A percentile compares a stretch with the other conserved stretches of the same genome.
Conservation (phyloP, 2,113 vertebrate genomes). For the Prietella phreatophila region DNA sequence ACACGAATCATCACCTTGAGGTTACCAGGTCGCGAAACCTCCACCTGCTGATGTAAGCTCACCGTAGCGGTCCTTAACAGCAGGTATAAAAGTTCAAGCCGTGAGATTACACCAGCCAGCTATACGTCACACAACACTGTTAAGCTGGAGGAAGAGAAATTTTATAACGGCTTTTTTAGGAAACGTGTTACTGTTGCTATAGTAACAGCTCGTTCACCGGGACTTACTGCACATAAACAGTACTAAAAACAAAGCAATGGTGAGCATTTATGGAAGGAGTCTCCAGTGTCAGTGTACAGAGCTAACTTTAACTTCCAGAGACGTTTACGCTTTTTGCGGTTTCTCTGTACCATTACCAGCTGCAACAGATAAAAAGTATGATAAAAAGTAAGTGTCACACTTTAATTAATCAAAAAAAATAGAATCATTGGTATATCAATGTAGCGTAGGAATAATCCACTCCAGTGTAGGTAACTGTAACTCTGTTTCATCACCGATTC, state of each 20-base stretch:
- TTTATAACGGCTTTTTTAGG: not conserved
- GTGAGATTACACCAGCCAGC: constrained; percentile 60
- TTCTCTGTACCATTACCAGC: not conserved
- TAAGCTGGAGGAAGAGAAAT: not conserved
- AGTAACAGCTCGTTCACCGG: not conserved
- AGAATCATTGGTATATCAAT: not conserved
- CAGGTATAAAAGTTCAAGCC: constrained; percentile 64
- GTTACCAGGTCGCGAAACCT: constrained; percentile 59
- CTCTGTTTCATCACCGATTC: not conserved
- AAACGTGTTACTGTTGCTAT: not conserved
- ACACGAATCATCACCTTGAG: constrained; percentile 63
- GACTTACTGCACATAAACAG: not conserved
- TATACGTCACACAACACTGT: not conserved
- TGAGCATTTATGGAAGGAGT: not conserved
- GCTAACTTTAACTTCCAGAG: not conserved
- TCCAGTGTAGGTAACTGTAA: not conserved
- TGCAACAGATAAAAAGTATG: not conserved
- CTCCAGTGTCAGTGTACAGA: not conserved
- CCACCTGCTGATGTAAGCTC: constrained; percentile 64
- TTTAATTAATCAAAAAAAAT: not conserved
- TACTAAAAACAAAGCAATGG: not conserved
- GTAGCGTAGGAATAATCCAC: not conserved
- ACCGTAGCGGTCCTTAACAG: constrained; percentile 55
- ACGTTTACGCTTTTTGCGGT: not conserved
- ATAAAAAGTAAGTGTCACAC: not conserved